Conservation (phyloP, 2,113 vertebrate species). For the Prunella fulvescens region DNA sequence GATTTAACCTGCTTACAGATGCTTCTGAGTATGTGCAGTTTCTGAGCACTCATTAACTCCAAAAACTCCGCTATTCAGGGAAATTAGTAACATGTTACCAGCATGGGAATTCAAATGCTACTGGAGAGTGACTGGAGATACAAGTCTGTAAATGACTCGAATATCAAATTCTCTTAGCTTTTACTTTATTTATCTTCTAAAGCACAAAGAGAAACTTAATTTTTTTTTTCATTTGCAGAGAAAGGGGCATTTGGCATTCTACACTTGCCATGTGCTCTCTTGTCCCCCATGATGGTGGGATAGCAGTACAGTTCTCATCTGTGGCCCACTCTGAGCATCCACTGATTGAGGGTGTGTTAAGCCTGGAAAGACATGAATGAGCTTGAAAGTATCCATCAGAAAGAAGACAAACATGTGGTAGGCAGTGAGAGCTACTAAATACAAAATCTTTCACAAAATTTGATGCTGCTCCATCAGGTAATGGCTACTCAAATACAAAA, state of each 20-base stretch:
- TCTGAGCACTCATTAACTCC: background rate
- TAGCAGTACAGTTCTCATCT: background rate
- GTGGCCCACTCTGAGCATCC: background rate
- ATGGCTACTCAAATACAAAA: background rate
- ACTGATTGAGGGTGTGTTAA: background rate
- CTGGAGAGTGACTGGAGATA: background rate
- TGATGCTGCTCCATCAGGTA: background rate
- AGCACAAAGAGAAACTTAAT: background rate
- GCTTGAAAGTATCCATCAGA: background rate
- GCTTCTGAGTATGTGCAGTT: background rate
- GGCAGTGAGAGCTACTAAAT: background rate
- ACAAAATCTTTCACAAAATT: background rate
- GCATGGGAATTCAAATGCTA: background rate
- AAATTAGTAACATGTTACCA: background rate
- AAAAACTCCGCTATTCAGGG: background rate
- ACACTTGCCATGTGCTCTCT: rapidly evolving
- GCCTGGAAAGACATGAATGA: background rate
- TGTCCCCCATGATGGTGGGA: background rate
- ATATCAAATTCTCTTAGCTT: background rate
- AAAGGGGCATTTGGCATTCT: background rate
- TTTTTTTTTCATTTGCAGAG: background rate
- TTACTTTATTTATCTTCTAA: background rate
- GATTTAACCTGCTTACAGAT: background rate
- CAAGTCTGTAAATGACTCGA: background rate
- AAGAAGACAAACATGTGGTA: background rate